phyloP scores from a whole-genome alignment of 1,140 invertebrate species.

The Gonioctena quinquepunctata region DNA sequence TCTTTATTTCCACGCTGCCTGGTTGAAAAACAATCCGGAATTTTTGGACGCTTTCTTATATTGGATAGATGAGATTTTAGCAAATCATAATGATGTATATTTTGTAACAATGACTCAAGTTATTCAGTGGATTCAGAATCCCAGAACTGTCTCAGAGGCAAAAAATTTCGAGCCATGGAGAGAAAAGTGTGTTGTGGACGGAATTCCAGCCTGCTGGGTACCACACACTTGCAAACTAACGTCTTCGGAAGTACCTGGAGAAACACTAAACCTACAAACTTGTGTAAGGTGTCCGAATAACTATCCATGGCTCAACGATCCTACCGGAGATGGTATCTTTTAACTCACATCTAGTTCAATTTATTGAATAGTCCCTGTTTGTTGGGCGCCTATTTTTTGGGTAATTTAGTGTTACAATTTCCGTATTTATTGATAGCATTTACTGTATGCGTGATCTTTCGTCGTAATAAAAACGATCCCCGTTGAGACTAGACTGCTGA shows the following conservation, averaged over 20 bases:
- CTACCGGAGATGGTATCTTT: conserved; percentile 83
- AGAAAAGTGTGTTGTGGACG: conserved; percentile 86
- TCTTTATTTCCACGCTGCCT: conserved; percentile 94
- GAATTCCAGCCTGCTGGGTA: conserved; percentile 80
- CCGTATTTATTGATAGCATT: conserved; percentile 46
- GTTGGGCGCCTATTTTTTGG: conserved; percentile 24
- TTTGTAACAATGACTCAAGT: conserved; percentile 98
- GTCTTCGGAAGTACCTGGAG: conserved; percentile 89
- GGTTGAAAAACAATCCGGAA: conserved; percentile 93
- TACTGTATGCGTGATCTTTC: conserved; percentile 50
- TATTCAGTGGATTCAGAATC: conserved; percentile 96
- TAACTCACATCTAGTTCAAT: conserved; percentile 34
- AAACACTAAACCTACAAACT: conserved; percentile 91
- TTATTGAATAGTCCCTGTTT: conserved; percentile 32
- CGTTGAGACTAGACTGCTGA: conserved; percentile 42
- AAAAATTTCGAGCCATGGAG: conserved; percentile 94
- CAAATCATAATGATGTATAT: conserved; percentile 89
- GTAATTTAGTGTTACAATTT: conserved; percentile 42
- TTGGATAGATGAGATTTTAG: conserved; percentile 91
- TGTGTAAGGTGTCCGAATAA: conserved; percentile 92
- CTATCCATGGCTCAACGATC: conserved; percentile 93
- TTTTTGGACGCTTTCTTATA: conserved; percentile 91
- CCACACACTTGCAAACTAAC: conserved; percentile 88
- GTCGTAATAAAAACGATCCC: conserved; percentile 36
- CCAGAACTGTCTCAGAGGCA: conserved; percentile 78